Evolutionary conservation across 2,113 vertebrate species (phyloP), one percentile per base, ranked within the genome.

Genomic region (Aplodontia rufa): DNA sequence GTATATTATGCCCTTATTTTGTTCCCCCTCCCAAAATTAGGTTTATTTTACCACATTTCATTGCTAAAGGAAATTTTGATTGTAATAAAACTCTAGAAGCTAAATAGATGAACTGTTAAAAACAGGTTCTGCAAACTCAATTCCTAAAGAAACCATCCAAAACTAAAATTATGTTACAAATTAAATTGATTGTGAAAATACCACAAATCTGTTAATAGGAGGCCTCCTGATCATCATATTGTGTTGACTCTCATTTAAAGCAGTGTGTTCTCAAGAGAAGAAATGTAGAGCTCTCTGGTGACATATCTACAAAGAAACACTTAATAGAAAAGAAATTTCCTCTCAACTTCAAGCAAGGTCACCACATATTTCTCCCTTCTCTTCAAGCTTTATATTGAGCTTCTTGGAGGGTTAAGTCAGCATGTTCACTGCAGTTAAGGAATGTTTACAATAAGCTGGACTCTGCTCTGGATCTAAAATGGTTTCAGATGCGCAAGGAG

Each of bases 401-500:
- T 95, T 97, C 97, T 94, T 45, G 6, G 80, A 97, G 94, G 96
- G 97, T 94, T 91, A 94, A 96, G 94, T 93, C 98, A 96, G 97
- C 95, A 75, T 93, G 96, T 79, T 98, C 95, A 69, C 97, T 84
- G 76, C 91, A 94, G 97, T 97, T 97, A 58, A 97, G 97, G 98
- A 98, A 98, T 98, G 97, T 98, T 98, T 97, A 98, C 97, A 98
- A 96, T 97, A 97, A 95, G 97, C 93, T 97, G 97, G 97, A 98
- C 97, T 96, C 97, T 96, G 96, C 69, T 64, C 97, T 88, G 80
- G 89, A 90, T 96, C 95, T 98, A 98, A 97, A 99, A 97, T 97
- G 97, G 97, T 98, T 98, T 98, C 98, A 99, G 98, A 99, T 98
- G 98, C 98, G 98, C 95, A 35, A 90, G 42, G 85, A 94, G 58